Percentiles rank a stretch among this genome's conserved stretches.
phyloP scores from a whole-genome alignment of 2,888 invertebrate genomes.

The Rhimphoctona megacephalus region DNA sequence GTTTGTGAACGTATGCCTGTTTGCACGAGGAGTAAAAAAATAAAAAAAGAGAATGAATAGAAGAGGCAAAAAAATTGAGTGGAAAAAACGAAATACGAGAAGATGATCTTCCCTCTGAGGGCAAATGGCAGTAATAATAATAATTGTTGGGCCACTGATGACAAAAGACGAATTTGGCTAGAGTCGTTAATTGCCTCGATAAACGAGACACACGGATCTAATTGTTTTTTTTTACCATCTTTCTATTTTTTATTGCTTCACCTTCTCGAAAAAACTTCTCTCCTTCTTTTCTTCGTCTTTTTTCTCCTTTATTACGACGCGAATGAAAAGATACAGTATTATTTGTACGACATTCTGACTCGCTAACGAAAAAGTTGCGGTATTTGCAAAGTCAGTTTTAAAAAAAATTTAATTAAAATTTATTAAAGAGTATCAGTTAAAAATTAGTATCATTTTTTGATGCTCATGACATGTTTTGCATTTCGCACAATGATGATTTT shows the following conservation, averaged over 20 bases:
- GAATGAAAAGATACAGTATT: slow-evolving; percentile 31
- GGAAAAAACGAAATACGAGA: slow-evolving; percentile 44
- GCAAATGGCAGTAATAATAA: slow-evolving; percentile 50
- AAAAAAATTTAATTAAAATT: neutral
- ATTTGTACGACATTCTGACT: slow-evolving; percentile 29
- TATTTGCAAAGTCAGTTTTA: neutral
- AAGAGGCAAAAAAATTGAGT: slow-evolving; percentile 4
- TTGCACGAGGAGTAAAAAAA: neutral
- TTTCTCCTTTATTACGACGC: slow-evolving; percentile 49
- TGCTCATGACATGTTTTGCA: neutral
- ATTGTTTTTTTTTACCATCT: slow-evolving; percentile 45
- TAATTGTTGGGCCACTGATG: slow-evolving; percentile 51
- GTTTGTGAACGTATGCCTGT: neutral
- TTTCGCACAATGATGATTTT: neutral
- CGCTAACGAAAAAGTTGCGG: slow-evolving; percentile 28
- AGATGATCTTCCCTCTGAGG: slow-evolving; percentile 39
- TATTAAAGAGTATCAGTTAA: neutral
- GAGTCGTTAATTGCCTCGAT: slow-evolving; percentile 59
- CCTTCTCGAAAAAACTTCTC: neutral
- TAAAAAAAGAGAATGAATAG: slow-evolving; percentile 14
- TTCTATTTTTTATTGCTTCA: slow-evolving; percentile 31
- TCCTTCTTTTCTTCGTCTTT: slow-evolving; percentile 1
- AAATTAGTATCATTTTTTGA: neutral
- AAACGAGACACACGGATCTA: slow-evolving; percentile 43
- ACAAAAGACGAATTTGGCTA: slow-evolving; percentile 46